phyloP scores from a whole-genome alignment of 2,113 vertebrate species.

The Hippocampus guttulatus region DNA sequence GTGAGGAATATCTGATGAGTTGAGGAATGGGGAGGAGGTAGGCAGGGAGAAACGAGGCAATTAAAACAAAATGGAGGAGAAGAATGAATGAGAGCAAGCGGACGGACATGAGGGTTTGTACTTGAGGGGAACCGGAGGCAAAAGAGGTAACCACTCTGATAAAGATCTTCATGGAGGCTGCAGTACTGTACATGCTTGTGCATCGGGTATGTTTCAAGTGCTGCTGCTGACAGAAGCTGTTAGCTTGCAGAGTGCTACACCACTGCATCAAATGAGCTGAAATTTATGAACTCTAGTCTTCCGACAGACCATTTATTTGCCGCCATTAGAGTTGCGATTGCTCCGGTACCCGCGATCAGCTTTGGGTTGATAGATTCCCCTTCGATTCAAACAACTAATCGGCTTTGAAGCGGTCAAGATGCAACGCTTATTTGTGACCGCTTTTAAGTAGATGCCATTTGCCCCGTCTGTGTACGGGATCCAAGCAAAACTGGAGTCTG shows the following conservation, averaged over 20 bases:
- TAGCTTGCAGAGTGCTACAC: background rate
- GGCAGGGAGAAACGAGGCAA: conserved; percentile 5
- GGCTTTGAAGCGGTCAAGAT: background rate
- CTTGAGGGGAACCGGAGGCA: background rate
- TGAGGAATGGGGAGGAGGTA: conserved; percentile 6
- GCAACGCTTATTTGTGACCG: background rate
- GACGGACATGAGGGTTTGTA: background rate
- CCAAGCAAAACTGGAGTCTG: background rate
- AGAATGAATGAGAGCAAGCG: background rate
- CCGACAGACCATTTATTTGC: conserved; percentile 31
- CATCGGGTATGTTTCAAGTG: conserved; percentile 14
- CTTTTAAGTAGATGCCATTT: background rate
- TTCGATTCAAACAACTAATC: background rate
- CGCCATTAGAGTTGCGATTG: conserved; percentile 30
- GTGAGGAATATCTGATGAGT: conserved; percentile 21
- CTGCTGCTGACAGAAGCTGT: conserved; percentile 17
- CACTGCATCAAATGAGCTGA: conserved; percentile 15
- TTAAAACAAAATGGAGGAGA: conserved; percentile 17
- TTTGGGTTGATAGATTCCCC: conserved; percentile 9
- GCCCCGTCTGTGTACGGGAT: background rate
- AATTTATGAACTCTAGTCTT: conserved; percentile 10
- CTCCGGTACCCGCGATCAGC: conserved; percentile 23
- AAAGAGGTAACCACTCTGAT: background rate
- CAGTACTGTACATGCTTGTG: background rate
- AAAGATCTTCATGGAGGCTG: background rate